Evolutionary conservation across 2,888 invertebrate species (phyloP), one percentile per base, ranked within the genome.

Genomic region (Lutraria lutraria): DNA sequence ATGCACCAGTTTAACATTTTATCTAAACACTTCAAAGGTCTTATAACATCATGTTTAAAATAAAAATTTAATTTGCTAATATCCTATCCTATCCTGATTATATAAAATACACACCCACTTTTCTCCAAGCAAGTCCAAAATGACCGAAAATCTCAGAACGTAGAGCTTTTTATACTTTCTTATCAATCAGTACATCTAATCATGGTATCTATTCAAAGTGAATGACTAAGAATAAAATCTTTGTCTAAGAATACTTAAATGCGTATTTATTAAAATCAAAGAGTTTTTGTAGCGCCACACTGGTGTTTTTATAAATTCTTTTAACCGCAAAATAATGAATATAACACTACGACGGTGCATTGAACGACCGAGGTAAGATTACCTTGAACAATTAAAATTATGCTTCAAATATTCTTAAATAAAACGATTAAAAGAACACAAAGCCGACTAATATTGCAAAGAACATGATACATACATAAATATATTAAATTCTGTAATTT

Each of bases 401-500:
- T 76, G 31, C 76, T 34, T 76, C 76, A 76, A 76, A 76, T 76
- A 34, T 0, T 43, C 76, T 76, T 76, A 76, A 76, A 76, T 76
- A 2, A 76, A 76, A 76, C 29, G 31, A 76, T 31, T 15, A 76
- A 2, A 1, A 31, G 13, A 76, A 31, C 13, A 76, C 76, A 76
- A 76, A 76, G 76, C 29, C 13, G 29, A 19, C 31, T 76, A 25
- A 76, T 31, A 76, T 76, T 34, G 16, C 76, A 34, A 76, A 31
- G 76, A 34, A 76, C 31, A 76, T 34, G 76, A 34, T 76, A 34
- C 21, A 34, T 31, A 31, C 76, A 76, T 76, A 76, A 76, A 76
- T 76, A 31, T 76, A 76, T 34, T 76, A 76, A 76, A 76, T 76
- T 76, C 34, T 84, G 84, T 68, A 21, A n/a, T 31, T 84, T 83